Base-by-base conservation (phyloP, 37 sponge, comb jelly and placozoan genomes). In the Aphrocallistes beatrix region DNA sequence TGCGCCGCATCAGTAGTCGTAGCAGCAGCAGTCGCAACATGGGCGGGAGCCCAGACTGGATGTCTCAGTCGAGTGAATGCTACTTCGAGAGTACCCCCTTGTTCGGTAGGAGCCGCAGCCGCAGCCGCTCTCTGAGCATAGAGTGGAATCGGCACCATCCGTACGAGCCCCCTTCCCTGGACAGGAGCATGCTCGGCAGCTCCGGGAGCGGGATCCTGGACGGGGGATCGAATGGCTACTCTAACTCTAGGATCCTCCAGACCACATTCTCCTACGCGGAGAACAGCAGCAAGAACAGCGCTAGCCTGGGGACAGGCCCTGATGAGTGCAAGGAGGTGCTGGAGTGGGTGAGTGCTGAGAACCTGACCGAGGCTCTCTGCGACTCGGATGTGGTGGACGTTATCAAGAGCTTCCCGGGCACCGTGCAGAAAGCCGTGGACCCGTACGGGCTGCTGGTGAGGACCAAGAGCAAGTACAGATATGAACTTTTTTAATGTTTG, bases 1-100 rank as follows among this genome's bases (percentile, higher is more conserved):
- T 60, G 75, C 75, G 75, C 34, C 75, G 75, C 34, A 60, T 60
- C 3, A 60, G 10, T 19, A 60, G 75, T 28, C 75, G 75, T 13
- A 60, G 75, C 75, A 60, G 32, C 34, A 60, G 75, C 34, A 60
- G 75, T 30, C 13, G 49, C 17, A 47, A 17, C 17, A 60, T 60
- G 75, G n/a, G 75, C 34, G 3, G 75, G 25, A 60, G 75, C 75
- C 75, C 75, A 60, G 75, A 60, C 75, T 60, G 75, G 75, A n/a
- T n/a, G n/a, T n/a, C n/a, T n/a, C n/a, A n/a, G n/a, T 32, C 32
- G 75, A 6, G 6, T 3, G 28, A 6, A 8, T 19, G 25, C 34
- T 30, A 60, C n/a, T 60, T 30, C 34, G n/a, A 60, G 10, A 1
- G n/a, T 30, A 60, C 32, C 8, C 75, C 75, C 34, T 30, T 60